These are phyloP conservation scores for Pterostichus madidus DNA, from an alignment of 2,888 invertebrate species.

Conservation along the genomic window DNA sequence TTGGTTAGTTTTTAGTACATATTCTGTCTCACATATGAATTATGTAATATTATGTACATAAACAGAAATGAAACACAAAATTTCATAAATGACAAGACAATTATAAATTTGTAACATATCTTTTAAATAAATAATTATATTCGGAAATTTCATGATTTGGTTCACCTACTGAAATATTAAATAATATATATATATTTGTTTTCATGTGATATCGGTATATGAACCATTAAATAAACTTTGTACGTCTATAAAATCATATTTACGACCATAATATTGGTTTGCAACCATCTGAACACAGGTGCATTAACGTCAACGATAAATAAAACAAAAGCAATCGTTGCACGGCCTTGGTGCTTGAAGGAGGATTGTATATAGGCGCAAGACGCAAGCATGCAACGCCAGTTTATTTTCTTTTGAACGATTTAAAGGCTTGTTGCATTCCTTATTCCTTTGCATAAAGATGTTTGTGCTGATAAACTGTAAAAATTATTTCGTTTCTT, in stretches of 20 bases:
- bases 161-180: too few species aligned
- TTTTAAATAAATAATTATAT: too few species aligned
- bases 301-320: slow-evolving; percentile 36
- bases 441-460: slow-evolving; percentile 17
- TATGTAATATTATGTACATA: neutral
- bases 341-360: neutral
- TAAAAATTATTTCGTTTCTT: slow-evolving; percentile 37
- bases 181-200: too few species aligned
- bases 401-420: slow-evolving; percentile 35
- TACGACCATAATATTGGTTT: slow-evolving; percentile 8
- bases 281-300: slow-evolving; percentile 23
- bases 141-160: too few species aligned
- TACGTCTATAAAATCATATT: slow-evolving; percentile 22
- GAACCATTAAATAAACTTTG: slow-evolving; percentile 5
- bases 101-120: too few species aligned
- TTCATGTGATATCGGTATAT: neutral
- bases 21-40: neutral
- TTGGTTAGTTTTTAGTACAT: neutral
- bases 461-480: slow-evolving; percentile 13
- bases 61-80: too few species aligned
- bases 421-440: slow-evolving; percentile 39
- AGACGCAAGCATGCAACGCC: slow-evolving; percentile 25
- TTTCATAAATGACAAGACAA: too few species aligned
- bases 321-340: slow-evolving; percentile 15
- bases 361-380: neutral